Percentiles rank a stretch among this genome's conserved stretches.
Conservation (phyloP, 2,888 invertebrate genomes). For the Chalcis sispes region DNA sequence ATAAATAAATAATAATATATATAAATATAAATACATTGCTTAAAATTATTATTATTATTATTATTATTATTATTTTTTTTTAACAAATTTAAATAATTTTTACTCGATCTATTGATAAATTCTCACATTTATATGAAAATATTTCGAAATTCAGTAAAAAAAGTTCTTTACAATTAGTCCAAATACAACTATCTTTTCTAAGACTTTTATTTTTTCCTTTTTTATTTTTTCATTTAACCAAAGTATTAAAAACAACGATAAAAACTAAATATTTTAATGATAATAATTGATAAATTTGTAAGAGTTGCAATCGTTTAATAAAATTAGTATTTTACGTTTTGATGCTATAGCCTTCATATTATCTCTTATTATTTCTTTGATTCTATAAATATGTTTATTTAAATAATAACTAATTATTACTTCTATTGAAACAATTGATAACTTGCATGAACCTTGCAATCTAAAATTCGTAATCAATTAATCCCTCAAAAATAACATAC, state of each 20-base stretch:
- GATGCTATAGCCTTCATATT: constrained; percentile 30
- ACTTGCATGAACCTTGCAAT: constrained; percentile 17
- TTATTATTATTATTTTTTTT: too few species aligned
- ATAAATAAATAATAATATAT: constrained; percentile 60
- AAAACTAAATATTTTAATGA: neutral
- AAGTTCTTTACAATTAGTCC: too few species aligned
- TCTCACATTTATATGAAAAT: too few species aligned
- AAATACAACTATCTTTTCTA: too few species aligned
- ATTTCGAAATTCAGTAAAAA: too few species aligned
- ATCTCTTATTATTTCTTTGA: constrained; percentile 26
- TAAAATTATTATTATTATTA: constrained; percentile 26
- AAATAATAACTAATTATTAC: neutral
- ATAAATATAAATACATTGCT: constrained; percentile 57
- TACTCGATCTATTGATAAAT: too few species aligned
- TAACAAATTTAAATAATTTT: too few species aligned
- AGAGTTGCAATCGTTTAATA: too few species aligned
- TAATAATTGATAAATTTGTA: too few species aligned
- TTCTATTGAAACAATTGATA: constrained; percentile 4
- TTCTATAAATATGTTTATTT: constrained; percentile 7
- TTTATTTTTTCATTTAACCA: too few species aligned
- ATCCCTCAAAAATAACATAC: constrained; percentile 33
- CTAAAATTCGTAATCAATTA: constrained; percentile 51
- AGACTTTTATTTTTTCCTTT: too few species aligned
- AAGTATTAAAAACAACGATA: too few species aligned
- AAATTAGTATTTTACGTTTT: constrained; percentile 22